Evolutionary conservation across 2,888 invertebrate species (phyloP), one percentile per base, ranked within the genome.

Genomic region (Hetaerina titia): DNA sequence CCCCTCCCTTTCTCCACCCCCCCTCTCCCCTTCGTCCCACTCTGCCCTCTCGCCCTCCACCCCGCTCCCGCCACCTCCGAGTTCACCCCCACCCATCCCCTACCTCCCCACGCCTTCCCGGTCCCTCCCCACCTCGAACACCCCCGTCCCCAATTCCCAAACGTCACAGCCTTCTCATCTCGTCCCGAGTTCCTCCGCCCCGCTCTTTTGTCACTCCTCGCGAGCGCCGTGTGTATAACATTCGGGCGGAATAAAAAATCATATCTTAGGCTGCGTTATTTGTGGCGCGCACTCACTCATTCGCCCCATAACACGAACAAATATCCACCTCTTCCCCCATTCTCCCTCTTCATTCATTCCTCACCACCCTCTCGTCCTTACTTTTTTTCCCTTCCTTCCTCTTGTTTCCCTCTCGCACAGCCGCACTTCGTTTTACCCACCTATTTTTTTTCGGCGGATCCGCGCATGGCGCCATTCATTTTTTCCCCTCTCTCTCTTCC

Each of bases 201-300:
- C 19, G 88, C 64, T 60, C 60, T 81, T 87, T 94, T 94, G 89
- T 89, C 95, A 60, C 63, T 74, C 69, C 64, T 94, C 87, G 87
- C 92, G 95, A 45, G 92, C 94, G 64, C 90, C 95, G 89, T 95
- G 95, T 90, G 94, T 89, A 95, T 94, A 95, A 94, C 95, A 95
- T 95, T 95, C 88, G 95, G 57, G 87, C 45, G 81, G 87, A 60
- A 92, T 92, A 92, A 92, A 92, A 81, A 92, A 92, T 69, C 92
- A 92, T 92, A 92, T 92, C 92, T 92, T 92, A 92, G 92, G 74
- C 74, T 57, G 92, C 69, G 92, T 92, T 92, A 92, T 92, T 92
- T 92, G 92, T 92, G 92, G 92, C 92, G 64, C 92, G 64, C 90
- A 90, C 90, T 90, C 64, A 63, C 90, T 90, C 90, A 90, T 64